Base-by-base conservation (phyloP, 2,888 invertebrate species). In the Latrodectus elegans region DNA sequence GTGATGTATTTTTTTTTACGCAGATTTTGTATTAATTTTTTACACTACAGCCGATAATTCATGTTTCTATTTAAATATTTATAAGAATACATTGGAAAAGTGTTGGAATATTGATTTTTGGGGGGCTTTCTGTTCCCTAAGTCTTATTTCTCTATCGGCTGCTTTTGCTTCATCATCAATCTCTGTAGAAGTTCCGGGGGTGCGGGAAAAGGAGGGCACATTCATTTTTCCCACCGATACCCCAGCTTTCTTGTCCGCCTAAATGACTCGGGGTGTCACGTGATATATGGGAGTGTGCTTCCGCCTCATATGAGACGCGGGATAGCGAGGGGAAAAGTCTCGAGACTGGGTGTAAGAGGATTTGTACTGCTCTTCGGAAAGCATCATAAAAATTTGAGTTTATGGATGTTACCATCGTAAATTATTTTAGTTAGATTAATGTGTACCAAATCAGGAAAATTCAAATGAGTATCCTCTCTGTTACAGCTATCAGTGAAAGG, bases 191-290 rank as follows among this genome's bases (percentile, higher is more conserved):
- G 74, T 75, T 68, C 75, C 55, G 68, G 82, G 22, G 79, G 55
- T 14, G 53, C 53, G 71, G 38, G 22, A 26, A 17, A 26, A 22
- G 67, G 72, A 65, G 68, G 53, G 8, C 60, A n/a, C 60, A 60
- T 60, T 67, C 55, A 60, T 38, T 67, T 74, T 75, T 53, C 75
- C 55, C 53, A n/a, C 75, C 38, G 26, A 15, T 12, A 65, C 72
- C 72, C 81, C 73, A 17, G 67, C 65, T 68, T 68, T 26, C 67
- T 68, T 26, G 67, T 68, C 26, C 76, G 73, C 81, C 67, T 82
- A 82, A 82, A 82, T 82, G 82, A 67, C 82, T 75, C 68, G 81
- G 81, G 82, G 82, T 82, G 82, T 82, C 82, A 82, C 82, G 82
- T 82, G 82, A 82, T 82, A 55, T 73, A 82, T 82, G 82, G 75